A percentile compares a stretch with the other conserved stretches of the same genome.
These are phyloP conservation scores for Falco novaeseelandiae DNA, from an alignment of 2,797 vertebrate genomes.

Conservation along the genomic window DNA sequence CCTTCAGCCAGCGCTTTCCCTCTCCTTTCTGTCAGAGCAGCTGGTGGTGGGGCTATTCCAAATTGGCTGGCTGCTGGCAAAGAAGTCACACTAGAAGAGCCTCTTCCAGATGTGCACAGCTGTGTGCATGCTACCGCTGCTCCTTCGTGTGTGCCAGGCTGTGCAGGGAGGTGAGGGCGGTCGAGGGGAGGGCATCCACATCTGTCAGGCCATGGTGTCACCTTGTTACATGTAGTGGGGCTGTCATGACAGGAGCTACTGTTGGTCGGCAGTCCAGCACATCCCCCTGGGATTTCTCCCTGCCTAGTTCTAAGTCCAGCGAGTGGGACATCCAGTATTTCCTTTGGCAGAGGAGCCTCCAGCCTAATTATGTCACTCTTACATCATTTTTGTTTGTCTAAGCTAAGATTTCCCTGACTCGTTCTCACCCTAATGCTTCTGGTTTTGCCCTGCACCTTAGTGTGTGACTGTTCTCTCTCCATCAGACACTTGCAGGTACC, in stretches of 20 bases:
- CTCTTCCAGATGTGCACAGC: conserved; percentile 34
- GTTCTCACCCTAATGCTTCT: conserved; percentile 44
- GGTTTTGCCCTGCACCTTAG: not conserved
- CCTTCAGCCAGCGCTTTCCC: not conserved
- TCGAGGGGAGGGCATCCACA: fast-evolving
- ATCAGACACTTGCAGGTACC: not conserved
- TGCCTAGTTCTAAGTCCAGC: not conserved
- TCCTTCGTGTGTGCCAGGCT: not conserved
- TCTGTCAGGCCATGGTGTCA: not conserved
- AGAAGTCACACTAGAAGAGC: not conserved
- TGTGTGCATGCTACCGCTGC: fast-evolving
- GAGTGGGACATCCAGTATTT: not conserved
- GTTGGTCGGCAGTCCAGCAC: fast-evolving
- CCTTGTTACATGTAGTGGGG: not conserved
- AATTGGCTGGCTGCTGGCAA: not conserved
- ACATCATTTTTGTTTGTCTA: conserved; percentile 22
- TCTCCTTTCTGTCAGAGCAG: not conserved
- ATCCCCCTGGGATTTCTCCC: not conserved
- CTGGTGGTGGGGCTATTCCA: not conserved
- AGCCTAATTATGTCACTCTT: not conserved
- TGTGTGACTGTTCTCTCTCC: not conserved
- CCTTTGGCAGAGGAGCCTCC: conserved; percentile 51
- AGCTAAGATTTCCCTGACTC: conserved; percentile 38
- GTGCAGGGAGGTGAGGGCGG: fast-evolving
- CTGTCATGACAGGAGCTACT: not conserved